A percentile compares a stretch with the other conserved stretches of the same genome.
Evolutionary conservation across 1,140 invertebrate genomes (phyloP).

Genomic region (Drosophila repleta): DNA sequence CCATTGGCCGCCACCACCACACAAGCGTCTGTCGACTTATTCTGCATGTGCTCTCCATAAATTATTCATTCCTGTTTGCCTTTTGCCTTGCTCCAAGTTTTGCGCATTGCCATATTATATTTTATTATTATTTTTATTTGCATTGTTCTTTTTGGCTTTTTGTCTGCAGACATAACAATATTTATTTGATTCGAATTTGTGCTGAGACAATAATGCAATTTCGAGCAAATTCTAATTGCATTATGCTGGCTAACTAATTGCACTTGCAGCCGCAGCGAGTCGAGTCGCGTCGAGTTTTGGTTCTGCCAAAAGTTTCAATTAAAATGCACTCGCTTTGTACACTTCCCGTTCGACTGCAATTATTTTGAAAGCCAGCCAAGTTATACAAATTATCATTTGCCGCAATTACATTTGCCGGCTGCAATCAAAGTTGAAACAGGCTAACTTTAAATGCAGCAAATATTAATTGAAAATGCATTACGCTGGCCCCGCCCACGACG

Average conservation of each 20-base stretch:
- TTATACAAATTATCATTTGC: slow-evolving; percentile 10
- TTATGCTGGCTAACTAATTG: slow-evolving; percentile 63
- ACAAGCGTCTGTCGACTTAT: slow-evolving; percentile 52
- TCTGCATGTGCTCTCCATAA: slow-evolving; percentile 57
- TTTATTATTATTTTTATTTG: slow-evolving; percentile 41
- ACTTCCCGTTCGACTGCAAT: background rate
- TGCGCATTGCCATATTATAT: slow-evolving; percentile 50
- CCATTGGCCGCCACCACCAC: slow-evolving; percentile 44
- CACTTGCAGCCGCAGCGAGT: slow-evolving; percentile 17
- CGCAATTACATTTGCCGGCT: background rate
- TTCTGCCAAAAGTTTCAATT: slow-evolving; percentile 56
- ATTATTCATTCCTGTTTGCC: slow-evolving; percentile 62
- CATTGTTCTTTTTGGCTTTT: slow-evolving; percentile 1
- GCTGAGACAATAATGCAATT: slow-evolving; percentile 17
- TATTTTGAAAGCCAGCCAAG: slow-evolving; percentile 6
- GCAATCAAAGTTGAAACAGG: slow-evolving; percentile 12
- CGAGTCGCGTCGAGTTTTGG: slow-evolving; percentile 12
- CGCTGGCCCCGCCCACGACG: background rate
- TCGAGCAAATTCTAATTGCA: slow-evolving; percentile 48
- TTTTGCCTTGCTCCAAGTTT: slow-evolving; percentile 30
- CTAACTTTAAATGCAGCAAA: slow-evolving; percentile 17
- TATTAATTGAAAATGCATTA: slow-evolving; percentile 25
- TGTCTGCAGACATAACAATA: slow-evolving; percentile 12
- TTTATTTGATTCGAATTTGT: slow-evolving; percentile 36
- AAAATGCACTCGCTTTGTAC: slow-evolving; percentile 49